A percentile compares a stretch with the other conserved stretches of the same genome.
Evolutionary conservation across 1,140 invertebrate genomes (phyloP).

Genomic region (Sycophila sp.): DNA sequence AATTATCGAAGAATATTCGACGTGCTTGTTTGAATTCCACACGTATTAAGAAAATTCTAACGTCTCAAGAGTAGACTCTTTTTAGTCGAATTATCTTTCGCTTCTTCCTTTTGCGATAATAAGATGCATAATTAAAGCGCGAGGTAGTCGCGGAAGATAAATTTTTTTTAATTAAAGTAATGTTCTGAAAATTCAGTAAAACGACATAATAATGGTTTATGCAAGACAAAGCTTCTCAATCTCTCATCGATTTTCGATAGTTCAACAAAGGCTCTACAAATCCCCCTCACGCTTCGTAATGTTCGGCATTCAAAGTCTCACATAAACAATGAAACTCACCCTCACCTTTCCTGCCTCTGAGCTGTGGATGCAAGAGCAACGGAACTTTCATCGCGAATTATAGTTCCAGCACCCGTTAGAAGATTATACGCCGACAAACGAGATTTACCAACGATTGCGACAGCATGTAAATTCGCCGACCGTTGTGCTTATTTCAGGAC

Average conservation of each 20-base stretch:
- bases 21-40: too few species aligned
- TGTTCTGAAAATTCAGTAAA: background rate
- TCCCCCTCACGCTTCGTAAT: background rate
- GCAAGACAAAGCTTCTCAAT: constrained; percentile 5
- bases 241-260: constrained; percentile 22
- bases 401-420: background rate
- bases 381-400: background rate
- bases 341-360: constrained; percentile 10
- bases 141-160: too few species aligned
- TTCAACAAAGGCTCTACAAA: constrained; percentile 20
- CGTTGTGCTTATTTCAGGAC: too few species aligned
- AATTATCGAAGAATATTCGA: too few species aligned
- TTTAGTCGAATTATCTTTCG: too few species aligned
- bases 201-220: background rate
- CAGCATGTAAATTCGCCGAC: too few species aligned
- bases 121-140: too few species aligned
- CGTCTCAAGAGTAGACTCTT: too few species aligned
- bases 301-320: constrained; percentile 12
- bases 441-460: background rate
- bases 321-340: constrained; percentile 23
- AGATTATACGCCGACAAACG: background rate
- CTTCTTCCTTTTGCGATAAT: too few species aligned
- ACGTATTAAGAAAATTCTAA: too few species aligned
- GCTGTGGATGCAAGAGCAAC: background rate
- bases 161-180: background rate